phyloP scores from a whole-genome alignment of 1,140 invertebrate species.

The Dufourea novaeangliae region DNA sequence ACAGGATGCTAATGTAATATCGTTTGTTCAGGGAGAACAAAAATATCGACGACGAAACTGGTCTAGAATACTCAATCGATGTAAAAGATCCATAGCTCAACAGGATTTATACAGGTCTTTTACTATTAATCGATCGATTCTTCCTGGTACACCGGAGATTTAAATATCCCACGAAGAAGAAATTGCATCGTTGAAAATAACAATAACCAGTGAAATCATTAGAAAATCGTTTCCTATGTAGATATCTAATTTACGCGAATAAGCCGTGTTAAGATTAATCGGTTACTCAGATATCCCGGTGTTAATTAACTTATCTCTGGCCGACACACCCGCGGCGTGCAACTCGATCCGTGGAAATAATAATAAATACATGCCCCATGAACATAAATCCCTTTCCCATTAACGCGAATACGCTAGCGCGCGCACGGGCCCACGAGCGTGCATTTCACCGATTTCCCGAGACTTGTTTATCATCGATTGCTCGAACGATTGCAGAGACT shows the following conservation, averaged over 20 bases:
- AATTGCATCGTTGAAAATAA: background rate
- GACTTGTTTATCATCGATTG: conserved; percentile 40
- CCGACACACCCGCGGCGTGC: conserved; percentile 21
- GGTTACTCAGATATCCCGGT: conserved; percentile 15
- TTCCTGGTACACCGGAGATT: background rate
- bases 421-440: conserved; percentile 24
- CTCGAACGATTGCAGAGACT: conserved; percentile 16
- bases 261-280: conserved; percentile 52
- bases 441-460: conserved; percentile 56
- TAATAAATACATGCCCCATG: conserved; percentile 38
- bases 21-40: conserved; percentile 68
- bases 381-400: conserved; percentile 56
- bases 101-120: too few species aligned
- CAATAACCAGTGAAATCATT: background rate
- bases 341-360: conserved; percentile 30
- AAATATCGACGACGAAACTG: conserved; percentile 48
- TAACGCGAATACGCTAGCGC: conserved; percentile 26
- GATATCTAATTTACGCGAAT: conserved; percentile 50
- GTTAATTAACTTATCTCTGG: conserved; percentile 60
- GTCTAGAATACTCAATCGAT: conserved; percentile 48
- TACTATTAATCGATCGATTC: background rate
- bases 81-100: background rate
- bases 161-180: background rate
- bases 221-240: conserved; percentile 8
- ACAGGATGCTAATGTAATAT: conserved; percentile 73